Evolutionary conservation across 2,888 invertebrate genomes (phyloP).

Genomic region (Synanthedon andrenaeformis): DNA sequence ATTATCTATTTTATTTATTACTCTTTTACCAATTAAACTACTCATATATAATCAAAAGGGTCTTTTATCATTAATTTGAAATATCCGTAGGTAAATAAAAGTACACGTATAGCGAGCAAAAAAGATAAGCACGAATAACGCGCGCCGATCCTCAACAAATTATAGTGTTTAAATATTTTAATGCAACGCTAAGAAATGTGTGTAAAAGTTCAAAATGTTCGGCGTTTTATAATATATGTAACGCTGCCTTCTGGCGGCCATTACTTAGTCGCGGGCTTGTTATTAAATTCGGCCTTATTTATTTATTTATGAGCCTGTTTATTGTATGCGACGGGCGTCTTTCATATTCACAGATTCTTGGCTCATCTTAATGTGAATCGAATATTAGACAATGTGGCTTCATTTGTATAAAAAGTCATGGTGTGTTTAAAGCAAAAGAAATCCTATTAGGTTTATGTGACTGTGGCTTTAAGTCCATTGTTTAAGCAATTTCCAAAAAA

Average conservation of each 20-base stretch:
- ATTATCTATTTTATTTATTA: no score
- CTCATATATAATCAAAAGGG: no score
- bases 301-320: slow-evolving; percentile 60
- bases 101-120: no score
- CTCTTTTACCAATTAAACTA: no score
- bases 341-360: slow-evolving; percentile 5
- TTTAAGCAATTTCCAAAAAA: no score
- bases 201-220: slow-evolving; percentile 59
- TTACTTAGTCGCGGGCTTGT: slow-evolving; percentile 60
- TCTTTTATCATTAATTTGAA: no score
- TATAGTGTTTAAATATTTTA: slow-evolving; percentile 66
- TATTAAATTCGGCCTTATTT: slow-evolving; percentile 68
- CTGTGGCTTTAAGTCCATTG: no score
- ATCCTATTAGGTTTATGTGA: no score
- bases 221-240: slow-evolving; percentile 54
- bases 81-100: no score
- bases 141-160: slow-evolving; percentile 42
- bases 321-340: slow-evolving; percentile 19
- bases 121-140: slow-evolving; percentile 6
- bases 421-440: no score
- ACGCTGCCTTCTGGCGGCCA: slow-evolving; percentile 63
- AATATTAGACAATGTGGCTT: not conserved
- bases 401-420: not conserved
- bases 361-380: not conserved
- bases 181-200: slow-evolving; percentile 62